Conservation (phyloP, 2,888 invertebrate genomes). For the Falcaria lacertinaria region DNA sequence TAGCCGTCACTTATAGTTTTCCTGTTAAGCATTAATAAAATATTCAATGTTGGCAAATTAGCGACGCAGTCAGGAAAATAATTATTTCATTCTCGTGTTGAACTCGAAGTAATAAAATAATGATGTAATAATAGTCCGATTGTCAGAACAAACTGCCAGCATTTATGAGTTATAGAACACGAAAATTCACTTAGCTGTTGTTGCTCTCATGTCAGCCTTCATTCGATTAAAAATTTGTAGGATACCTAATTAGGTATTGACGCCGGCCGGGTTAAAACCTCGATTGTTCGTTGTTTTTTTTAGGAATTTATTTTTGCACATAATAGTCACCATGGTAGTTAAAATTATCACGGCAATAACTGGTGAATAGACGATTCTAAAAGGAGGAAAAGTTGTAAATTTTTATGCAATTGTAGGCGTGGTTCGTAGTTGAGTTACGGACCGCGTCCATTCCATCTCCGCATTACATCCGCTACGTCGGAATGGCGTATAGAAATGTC, state of each 20-base stretch:
- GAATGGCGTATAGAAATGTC: conserved; percentile 2
- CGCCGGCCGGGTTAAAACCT: no score
- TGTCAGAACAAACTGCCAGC: not conserved
- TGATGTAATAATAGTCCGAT: conserved; percentile 2
- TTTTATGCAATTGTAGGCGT: not conserved
- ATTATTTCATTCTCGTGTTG: conserved; percentile 15
- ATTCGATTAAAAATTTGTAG: no score
- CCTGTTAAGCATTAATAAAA: not conserved
- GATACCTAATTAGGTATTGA: no score
- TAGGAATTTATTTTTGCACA: no score
- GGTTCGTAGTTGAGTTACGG: conserved; percentile 1
- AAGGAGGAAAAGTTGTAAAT: not conserved
- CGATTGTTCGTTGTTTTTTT: no score
- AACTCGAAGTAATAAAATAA: conserved; percentile 4
- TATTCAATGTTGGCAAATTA: conserved; percentile 17
- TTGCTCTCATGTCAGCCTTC: no score
- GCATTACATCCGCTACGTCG: conserved; percentile 19
- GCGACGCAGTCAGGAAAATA: conserved; percentile 10
- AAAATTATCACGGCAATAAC: no score
- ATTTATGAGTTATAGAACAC: no score
- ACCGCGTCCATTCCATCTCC: conserved; percentile 4
- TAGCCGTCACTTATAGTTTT: not conserved
- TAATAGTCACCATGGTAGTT: no score
- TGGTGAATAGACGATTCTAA: no score
- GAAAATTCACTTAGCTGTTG: no score